Conservation (phyloP, 2,888 invertebrate genomes). For the Stomorhina lunata region DNA sequence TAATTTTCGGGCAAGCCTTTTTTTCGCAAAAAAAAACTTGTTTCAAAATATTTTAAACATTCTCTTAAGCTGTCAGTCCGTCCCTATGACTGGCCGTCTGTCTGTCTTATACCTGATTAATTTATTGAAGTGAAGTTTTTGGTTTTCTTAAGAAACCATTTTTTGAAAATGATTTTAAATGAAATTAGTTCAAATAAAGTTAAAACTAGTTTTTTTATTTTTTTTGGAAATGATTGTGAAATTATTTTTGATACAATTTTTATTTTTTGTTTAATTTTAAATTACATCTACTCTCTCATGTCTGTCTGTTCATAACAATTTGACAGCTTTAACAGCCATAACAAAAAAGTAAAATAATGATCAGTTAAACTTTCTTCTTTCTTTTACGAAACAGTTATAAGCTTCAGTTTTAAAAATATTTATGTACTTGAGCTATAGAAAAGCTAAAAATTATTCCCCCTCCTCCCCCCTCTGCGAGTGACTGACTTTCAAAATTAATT, state of each 20-base stretch:
- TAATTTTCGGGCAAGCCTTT: slow-evolving; percentile 26
- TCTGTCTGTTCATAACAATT: neutral
- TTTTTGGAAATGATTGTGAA: slow-evolving; percentile 49
- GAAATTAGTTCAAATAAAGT: slow-evolving; percentile 44
- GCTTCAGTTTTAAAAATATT: slow-evolving; percentile 34
- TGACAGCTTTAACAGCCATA: neutral
- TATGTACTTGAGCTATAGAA: neutral
- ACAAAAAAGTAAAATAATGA: slow-evolving; percentile 23
- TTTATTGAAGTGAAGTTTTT: slow-evolving; percentile 26
- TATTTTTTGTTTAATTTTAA: neutral
- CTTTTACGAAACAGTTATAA: slow-evolving; percentile 2
- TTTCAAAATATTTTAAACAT: slow-evolving; percentile 44
- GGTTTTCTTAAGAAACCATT: slow-evolving; percentile 39
- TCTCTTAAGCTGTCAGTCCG: no score
- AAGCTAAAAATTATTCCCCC: neutral
- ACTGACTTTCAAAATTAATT: slow-evolving; percentile 11
- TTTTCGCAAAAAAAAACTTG: slow-evolving; percentile 43
- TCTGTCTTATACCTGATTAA: slow-evolving; percentile 30
- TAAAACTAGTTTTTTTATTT: slow-evolving; percentile 43
- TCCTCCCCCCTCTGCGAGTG: neutral
- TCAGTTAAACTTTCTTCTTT: slow-evolving; percentile 54
- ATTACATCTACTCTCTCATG: neutral
- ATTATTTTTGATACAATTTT: slow-evolving; percentile 42
- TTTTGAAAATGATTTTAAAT: slow-evolving; percentile 23
- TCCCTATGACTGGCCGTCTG: no score